These are phyloP conservation scores for Heterodera filipjevi DNA, from an alignment of 2,888 invertebrate species.

Conservation along the genomic window DNA sequence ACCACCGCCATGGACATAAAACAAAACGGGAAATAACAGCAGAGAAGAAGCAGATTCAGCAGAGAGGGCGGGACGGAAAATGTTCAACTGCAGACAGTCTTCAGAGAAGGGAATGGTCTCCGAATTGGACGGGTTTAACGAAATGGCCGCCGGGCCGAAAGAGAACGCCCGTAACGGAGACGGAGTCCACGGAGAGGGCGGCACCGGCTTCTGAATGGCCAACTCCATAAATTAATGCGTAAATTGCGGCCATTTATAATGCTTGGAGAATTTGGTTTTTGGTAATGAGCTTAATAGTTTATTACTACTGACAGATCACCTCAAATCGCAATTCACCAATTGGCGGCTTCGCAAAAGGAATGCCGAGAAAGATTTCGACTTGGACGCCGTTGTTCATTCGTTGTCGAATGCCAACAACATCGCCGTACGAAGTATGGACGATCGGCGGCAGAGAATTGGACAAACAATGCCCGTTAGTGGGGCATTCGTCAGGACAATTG, in stretches of 20 bases:
- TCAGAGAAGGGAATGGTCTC: conserved; percentile 69
- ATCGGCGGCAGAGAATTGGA: conserved; percentile 34
- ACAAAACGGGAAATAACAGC: conserved; percentile 82
- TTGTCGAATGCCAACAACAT: conserved; percentile 47
- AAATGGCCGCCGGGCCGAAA: conserved; percentile 49
- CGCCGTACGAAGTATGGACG: conserved; percentile 47
- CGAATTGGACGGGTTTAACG: conserved; percentile 6
- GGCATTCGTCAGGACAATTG: neutral
- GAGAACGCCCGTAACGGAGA: conserved; percentile 43
- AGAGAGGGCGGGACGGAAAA: conserved; percentile 77
- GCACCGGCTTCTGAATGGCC: conserved; percentile 49
- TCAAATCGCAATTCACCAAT: conserved; percentile 51
- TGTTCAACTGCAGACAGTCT: conserved; percentile 89
- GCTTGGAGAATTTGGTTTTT: neutral
- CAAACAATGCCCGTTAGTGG: neutral
- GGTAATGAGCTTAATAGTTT: neutral
- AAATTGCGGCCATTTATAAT: neutral
- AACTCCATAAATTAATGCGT: neutral
- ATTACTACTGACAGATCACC: conserved; percentile 36
- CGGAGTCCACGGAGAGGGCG: conserved; percentile 50
- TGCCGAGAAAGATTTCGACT: conserved; percentile 42
- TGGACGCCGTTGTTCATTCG: conserved; percentile 18
- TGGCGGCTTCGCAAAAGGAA: conserved; percentile 54
- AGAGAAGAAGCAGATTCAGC: conserved; percentile 69
- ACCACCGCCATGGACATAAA: conserved; percentile 92